Evolutionary conservation across 2,888 invertebrate genomes (phyloP), one percentile per base, ranked within the genome.

Genomic region (Epsilonema sp.): DNA sequence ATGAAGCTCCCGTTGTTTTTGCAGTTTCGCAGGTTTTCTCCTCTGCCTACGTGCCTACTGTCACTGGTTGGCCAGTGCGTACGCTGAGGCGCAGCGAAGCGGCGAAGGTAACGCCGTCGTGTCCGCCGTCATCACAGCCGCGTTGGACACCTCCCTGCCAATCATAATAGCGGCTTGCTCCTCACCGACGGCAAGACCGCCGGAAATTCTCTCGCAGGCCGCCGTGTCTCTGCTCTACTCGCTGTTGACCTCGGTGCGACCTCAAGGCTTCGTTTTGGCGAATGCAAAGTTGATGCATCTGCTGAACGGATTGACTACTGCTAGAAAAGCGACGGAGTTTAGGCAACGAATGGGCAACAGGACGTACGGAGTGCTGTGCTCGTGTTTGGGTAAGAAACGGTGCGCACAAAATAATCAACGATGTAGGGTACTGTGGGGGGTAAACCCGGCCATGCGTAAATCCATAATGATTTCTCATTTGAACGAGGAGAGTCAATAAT

Each of bases 51-150:
- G 26, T 3, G 16, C 42, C n/a, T 46, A 22, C 20, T 22, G 22
- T 5, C 46, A 46, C 26, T 46, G 46, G 46, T 8, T 42, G 5
- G 46, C 46, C 13, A 22, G 22, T 20, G 8, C 44, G 11, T 46
- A 46, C 26, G 46, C 26, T 20, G 46, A 46, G 20, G 39, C 46
- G 25, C 46, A 46, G 26, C 41, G 46, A 3, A 16, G n/a, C n/a
- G 46, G 46, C 3, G 40, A 46, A 23, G 3, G 44, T 19, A 46
- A 46, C 25, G 24, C 21, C 3, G n/a, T 3, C 21, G 41, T 26
- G 22, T 46, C 46, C 16, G 41, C 46, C 16, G 25, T 46, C 20
- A 26, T 46, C 5, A 23, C 42, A 8, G 20, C 46, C 13, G 25
- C 5, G 21, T 3, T 46, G n/a, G 46, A 46, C 22, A 5, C 42